These are phyloP conservation scores for Nyctereutes procyonoides DNA, from an alignment of 2,113 vertebrate genomes.

Conservation along the genomic window DNA sequence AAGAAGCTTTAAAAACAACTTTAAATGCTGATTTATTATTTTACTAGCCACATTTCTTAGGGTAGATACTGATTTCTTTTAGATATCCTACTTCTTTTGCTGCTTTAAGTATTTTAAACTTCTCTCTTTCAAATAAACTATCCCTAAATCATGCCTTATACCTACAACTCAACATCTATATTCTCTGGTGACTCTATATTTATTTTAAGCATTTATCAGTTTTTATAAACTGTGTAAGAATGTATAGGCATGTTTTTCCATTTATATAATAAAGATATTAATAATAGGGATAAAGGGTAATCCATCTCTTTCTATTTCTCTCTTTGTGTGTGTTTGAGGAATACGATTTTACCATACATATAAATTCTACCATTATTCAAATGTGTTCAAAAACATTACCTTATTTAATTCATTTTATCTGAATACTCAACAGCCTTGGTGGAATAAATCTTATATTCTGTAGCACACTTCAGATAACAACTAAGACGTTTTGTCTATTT, in stretches of 20 bases:
- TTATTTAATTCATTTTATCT: neutral
- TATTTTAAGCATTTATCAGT: neutral
- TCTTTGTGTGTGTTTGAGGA: neutral
- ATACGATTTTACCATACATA: neutral
- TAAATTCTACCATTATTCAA: neutral
- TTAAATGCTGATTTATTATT: neutral
- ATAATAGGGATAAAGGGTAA: neutral
- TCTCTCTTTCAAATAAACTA: neutral
- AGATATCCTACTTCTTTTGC: neutral
- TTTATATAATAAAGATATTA: neutral
- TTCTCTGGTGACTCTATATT: neutral
- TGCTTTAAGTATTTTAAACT: neutral
- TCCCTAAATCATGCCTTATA: neutral
- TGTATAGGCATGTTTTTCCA: neutral
- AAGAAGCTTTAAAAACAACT: conserved; percentile 26
- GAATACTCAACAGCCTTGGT: neutral
- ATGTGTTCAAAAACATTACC: neutral
- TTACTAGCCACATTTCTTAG: neutral
- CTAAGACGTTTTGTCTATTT: neutral
- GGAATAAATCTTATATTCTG: neutral
- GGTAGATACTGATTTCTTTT: conserved; percentile 1
- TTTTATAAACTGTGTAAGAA: neutral
- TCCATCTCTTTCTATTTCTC: neutral
- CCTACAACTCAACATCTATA: neutral
- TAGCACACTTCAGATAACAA: neutral